These are phyloP conservation scores for Agraylea sexmaculata DNA, from an alignment of 1,140 invertebrate genomes.

Conservation along the genomic window DNA sequence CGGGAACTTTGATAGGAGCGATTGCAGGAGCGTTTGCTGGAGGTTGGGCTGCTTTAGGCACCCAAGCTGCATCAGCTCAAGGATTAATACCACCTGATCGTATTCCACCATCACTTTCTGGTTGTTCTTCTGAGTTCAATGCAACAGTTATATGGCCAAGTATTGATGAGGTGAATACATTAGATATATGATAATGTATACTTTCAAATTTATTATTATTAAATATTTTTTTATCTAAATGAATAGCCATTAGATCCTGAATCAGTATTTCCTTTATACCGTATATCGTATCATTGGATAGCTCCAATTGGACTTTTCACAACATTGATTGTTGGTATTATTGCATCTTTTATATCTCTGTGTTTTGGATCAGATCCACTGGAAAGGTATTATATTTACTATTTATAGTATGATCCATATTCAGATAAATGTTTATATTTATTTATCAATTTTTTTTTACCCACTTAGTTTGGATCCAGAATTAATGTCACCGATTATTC, in stretches of 20 bases:
- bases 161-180: background rate
- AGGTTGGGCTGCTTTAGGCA: conserved; percentile 44
- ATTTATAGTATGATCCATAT: background rate
- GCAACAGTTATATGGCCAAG: conserved; percentile 10
- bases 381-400: background rate
- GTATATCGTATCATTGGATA: conserved; percentile 66
- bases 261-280: conserved; percentile 54
- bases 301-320: conserved; percentile 44
- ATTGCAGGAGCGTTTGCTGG: conserved; percentile 44
- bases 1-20: conserved; percentile 46
- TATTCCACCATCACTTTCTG: conserved; percentile 2
- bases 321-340: conserved; percentile 28
- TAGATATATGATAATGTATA: background rate
- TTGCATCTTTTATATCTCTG: too few species aligned
- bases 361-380: conserved; percentile 3
- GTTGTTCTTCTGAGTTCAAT: conserved; percentile 11
- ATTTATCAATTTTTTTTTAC: background rate
- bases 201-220: background rate
- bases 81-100: conserved; percentile 28
- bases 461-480: conserved; percentile 31
- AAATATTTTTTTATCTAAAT: conserved; percentile 26
- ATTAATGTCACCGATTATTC: conserved; percentile 31
- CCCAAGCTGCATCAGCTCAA: conserved; percentile 33
- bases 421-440: conserved; percentile 1
- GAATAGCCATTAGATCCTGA: conserved; percentile 32